A percentile compares a stretch with the other conserved stretches of the same genome.
These are phyloP conservation scores for Oriolus oriolus DNA, from an alignment of 2,113 vertebrate genomes.

Conservation along the genomic window DNA sequence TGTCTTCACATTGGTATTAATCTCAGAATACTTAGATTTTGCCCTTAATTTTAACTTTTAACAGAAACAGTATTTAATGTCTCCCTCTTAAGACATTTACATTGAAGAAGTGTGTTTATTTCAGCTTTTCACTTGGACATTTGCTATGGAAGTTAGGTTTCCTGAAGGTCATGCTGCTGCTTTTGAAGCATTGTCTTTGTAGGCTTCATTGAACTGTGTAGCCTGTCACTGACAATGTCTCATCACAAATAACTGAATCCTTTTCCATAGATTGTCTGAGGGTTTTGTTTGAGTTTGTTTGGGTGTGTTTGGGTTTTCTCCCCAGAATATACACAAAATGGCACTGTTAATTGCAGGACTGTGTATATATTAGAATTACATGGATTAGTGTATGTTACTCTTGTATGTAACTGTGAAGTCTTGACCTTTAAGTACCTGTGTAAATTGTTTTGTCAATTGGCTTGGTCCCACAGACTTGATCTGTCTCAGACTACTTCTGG, in stretches of 20 bases:
- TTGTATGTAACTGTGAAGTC: neutral
- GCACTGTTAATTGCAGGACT: neutral
- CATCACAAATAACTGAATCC: neutral
- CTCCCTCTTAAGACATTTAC: neutral
- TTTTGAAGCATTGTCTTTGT: conserved; percentile 1
- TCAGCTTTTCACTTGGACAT: conserved; percentile 18
- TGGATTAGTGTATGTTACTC: neutral
- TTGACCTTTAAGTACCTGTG: neutral
- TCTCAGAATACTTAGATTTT: neutral
- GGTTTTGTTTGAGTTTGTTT: neutral
- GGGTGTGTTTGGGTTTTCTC: neutral
- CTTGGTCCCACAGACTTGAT: neutral
- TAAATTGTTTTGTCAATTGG: neutral
- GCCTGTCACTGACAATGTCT: neutral
- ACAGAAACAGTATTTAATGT: neutral
- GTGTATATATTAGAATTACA: neutral
- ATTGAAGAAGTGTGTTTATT: neutral
- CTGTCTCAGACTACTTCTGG: neutral
- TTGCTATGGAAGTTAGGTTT: neutral
- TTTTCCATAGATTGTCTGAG: neutral
- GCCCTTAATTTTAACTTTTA: neutral
- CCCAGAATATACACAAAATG: neutral
- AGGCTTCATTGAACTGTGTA: neutral
- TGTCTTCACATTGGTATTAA: neutral
- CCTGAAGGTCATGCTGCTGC: neutral